A percentile compares a stretch with the other conserved stretches of the same genome.
Conservation (phyloP, 2,797 vertebrate genomes). For the Siniperca obscura region DNA sequence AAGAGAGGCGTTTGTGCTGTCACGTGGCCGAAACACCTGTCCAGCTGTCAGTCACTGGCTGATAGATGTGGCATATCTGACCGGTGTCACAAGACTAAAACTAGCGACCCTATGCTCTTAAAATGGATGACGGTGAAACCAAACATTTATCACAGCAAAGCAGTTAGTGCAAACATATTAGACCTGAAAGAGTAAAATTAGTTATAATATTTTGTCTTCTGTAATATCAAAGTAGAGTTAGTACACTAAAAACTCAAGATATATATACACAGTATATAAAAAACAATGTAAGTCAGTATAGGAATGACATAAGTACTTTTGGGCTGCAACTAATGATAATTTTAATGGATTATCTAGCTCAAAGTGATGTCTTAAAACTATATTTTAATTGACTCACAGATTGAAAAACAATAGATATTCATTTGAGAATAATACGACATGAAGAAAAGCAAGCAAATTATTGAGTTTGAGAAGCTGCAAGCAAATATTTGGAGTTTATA, state of each 20-base stretch:
- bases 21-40: constrained; percentile 23
- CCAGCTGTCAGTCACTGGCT: background rate
- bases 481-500: background rate
- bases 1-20: background rate
- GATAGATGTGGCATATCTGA: background rate
- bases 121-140: background rate
- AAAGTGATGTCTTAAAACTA: background rate
- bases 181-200: background rate
- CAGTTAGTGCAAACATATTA: background rate
- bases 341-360: background rate
- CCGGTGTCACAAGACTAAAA: background rate
- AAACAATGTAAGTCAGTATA: background rate
- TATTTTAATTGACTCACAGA: background rate
- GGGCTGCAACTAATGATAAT: background rate
- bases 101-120: background rate
- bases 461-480: background rate
- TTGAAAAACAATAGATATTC: background rate
- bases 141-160: background rate
- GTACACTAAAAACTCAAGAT: background rate
- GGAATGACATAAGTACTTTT: background rate
- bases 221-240: background rate
- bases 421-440: background rate
- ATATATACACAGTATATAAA: background rate
- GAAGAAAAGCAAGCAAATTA: background rate
- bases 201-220: background rate